Evolutionary conservation across 2,888 invertebrate species (phyloP), one percentile per base, ranked within the genome.

Genomic region (Yponomeuta cagnagella): DNA sequence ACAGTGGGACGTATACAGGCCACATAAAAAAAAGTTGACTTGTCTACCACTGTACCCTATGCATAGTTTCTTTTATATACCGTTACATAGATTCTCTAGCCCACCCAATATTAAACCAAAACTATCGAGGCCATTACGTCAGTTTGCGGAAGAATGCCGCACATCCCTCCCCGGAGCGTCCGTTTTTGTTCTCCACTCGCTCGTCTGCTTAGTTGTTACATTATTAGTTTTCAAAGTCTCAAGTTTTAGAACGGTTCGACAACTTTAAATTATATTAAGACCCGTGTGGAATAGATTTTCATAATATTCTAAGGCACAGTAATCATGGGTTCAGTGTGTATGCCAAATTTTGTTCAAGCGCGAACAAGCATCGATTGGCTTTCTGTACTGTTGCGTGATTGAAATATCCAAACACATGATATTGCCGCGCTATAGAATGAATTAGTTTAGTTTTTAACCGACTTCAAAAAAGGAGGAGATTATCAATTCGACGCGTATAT

Each of bases 201-300:
- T 77, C 76, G 74, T 78, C 79, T 77, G 77, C 79, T 82, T 81
- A 80, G 80, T 81, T 80, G 83, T 86, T 88, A 83, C 83, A 85
- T 87, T 89, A 89, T 88, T 89, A 88, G 87, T 89, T 89, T 88
- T 80, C 81, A 85, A 85, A 83, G 84, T 78, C 75, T 77, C 79
- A 80, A 87, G 83, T 86, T 88, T 85, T 83, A 82, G 80, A 77
- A 75, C 75, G 77, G 79, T 79, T 81, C 76, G 77, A 77, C 73
- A 76, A 77, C 80, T 78, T 78, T 76, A 83, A 84, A 84, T 85
- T 82, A 81, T 80, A 82, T 77, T 12, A 58, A 58, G 52, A 58
- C 52, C 52, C 52, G 3, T 58, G 52, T 58, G 52, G 12, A 58
- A 58, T 58, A 58, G 4, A 58, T 58, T 58, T 58, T 15, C 52